Conservation (phyloP, 2,797 vertebrate genomes). For the Chromobotia macracanthus region DNA sequence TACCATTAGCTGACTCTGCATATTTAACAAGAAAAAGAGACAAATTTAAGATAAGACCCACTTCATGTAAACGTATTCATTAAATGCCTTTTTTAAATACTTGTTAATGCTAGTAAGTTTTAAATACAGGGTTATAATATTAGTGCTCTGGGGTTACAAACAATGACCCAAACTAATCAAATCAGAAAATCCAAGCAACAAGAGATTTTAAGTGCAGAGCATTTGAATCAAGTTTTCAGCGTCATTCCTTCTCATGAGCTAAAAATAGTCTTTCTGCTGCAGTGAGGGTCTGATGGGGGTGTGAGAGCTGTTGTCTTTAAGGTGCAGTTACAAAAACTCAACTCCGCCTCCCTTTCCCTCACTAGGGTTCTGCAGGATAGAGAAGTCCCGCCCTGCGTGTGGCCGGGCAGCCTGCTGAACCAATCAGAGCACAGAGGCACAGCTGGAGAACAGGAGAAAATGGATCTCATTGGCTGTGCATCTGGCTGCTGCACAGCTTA, state of each 20-base stretch:
- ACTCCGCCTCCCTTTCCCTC: constrained; percentile 18
- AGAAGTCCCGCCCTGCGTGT: constrained; percentile 30
- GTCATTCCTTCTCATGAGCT: constrained; percentile 53
- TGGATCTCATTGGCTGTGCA: constrained; percentile 45
- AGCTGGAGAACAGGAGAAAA: constrained; percentile 56
- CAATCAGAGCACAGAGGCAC: constrained; percentile 61
- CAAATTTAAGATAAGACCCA: not conserved
- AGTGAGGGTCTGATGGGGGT: constrained; percentile 53
- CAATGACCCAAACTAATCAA: not conserved
- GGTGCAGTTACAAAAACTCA: constrained; percentile 56
- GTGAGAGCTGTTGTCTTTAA: constrained; percentile 52
- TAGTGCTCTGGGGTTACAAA: constrained; percentile 5
- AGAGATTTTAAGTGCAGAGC: constrained; percentile 21
- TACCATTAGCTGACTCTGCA: too few relatives aligned
- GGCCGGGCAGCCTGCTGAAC: constrained; percentile 48
- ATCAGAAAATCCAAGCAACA: not conserved
- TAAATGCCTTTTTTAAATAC: too few relatives aligned
- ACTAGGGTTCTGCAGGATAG: constrained; percentile 41
- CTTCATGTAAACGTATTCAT: too few relatives aligned
- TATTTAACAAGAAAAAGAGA: too few relatives aligned
- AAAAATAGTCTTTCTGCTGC: constrained; percentile 62
- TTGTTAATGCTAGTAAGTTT: not conserved
- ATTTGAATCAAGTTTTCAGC: constrained; percentile 44
- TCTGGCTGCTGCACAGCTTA: constrained; percentile 49
- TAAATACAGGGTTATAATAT: not conserved